Conservation (phyloP, 2,888 invertebrate species). For the Drosophila merina region DNA sequence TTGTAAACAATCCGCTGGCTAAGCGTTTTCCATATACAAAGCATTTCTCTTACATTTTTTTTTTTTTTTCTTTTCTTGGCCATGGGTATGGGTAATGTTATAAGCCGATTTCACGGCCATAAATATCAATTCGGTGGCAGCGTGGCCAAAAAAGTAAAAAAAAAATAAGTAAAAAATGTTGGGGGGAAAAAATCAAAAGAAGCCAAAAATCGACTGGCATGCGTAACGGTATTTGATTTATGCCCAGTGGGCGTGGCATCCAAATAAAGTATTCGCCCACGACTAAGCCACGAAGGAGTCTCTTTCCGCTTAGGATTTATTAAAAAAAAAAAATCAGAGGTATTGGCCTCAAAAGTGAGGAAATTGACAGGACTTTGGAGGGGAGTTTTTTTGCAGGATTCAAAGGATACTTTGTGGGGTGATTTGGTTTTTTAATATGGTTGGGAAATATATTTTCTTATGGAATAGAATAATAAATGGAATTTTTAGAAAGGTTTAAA, state of each 20-base stretch:
- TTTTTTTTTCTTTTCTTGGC: neutral
- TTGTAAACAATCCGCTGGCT: conserved; percentile 37
- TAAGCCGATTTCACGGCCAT: conserved; percentile 67
- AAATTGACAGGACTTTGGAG: neutral
- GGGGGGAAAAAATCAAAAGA: conserved; percentile 15
- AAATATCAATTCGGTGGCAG: conserved; percentile 58
- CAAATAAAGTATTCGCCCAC: conserved; percentile 58
- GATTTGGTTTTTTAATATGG: too few species aligned
- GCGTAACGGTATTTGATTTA: conserved; percentile 60
- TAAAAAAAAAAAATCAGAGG: conserved; percentile 42
- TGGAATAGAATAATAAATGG: too few species aligned
- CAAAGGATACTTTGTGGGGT: neutral
- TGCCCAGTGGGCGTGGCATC: conserved; percentile 38
- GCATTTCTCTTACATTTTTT: neutral
- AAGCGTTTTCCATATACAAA: conserved; percentile 11
- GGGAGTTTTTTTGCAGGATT: neutral
- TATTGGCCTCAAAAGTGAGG: neutral
- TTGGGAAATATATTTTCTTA: too few species aligned
- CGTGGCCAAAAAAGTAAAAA: conserved; percentile 32
- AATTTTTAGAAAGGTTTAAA: too few species aligned
- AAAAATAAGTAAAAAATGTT: conserved; percentile 22
- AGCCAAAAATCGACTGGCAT: conserved; percentile 3
- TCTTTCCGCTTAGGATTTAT: conserved; percentile 59
- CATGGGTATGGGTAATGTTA: conserved; percentile 43
- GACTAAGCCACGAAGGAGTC: conserved; percentile 51